Evolutionary conservation across 92 coral and sea anemone genomes (phyloP), one percentile per base, ranked within the genome.

Genomic region (Phymanthus crucifer): DNA sequence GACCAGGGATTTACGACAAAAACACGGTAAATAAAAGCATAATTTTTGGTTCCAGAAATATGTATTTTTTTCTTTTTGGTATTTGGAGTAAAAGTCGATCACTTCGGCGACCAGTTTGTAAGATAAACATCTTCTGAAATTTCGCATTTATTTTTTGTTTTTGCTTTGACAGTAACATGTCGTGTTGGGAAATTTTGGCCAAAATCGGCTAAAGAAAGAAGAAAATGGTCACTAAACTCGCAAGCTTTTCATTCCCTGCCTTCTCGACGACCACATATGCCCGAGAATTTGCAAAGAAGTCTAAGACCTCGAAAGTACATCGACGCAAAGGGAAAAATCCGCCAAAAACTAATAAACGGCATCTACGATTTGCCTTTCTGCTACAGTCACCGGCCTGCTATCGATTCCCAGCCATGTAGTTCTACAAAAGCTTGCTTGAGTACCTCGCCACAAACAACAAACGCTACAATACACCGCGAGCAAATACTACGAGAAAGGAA

Each of bases 301-400:
- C 10, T 86, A 37, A 68, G 26, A 70, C 85, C 61, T 32, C 78
- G 46, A 19, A 81, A 78, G 46, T 87, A 87, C 65, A 68, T 69
- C 9, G 85, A 84, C 87, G 93, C 89, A 19, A 90, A 78, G 33
- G 91, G 88, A 23, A 92, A 85, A 87, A 79, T 91, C 29, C 86
- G 94, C 1, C 92, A 89, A 48, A 90, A 90, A 33, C 87, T 92
- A 23, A 87, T 92, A 52, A 92, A 91, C 70, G 97, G 97, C 5
- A 78, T 92, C 17, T 92, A 92, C 67, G 97, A 90, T 35, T 92
- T 10, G 43, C 43, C 10, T 6, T 87, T 92, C 47, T 92, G 97
- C 54, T 92, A 92, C 50, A 87, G 80, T 18, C 83, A 94, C 0
- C 70, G 91, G 37, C 97, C 90, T 17, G 93, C 89, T 2, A 75